Evolutionary conservation across 2,797 vertebrate genomes (phyloP).

Genomic region (Poeciliopsis paucimaculata): DNA sequence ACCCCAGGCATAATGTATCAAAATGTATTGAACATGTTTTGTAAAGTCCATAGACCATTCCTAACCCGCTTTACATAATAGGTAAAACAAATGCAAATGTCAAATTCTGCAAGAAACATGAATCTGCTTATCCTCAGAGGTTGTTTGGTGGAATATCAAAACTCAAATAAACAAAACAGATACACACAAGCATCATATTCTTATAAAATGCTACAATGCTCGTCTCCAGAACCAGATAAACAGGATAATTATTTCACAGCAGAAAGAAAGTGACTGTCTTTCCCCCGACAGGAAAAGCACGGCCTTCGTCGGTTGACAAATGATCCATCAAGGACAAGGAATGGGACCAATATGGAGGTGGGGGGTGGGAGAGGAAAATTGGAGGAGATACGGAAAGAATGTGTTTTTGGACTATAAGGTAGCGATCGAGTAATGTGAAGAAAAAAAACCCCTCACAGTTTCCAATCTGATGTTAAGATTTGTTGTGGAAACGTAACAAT

Average conservation of each 20-base stretch:
- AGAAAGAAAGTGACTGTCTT: not conserved
- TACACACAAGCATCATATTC: not conserved
- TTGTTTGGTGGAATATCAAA: not conserved
- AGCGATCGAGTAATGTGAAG: constrained; percentile 10
- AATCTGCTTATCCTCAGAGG: not conserved
- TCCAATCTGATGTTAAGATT: too few species aligned
- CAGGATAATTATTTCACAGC: not conserved
- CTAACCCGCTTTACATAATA: too few species aligned
- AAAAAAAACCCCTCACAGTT: too few species aligned
- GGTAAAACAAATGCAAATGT: too few species aligned
- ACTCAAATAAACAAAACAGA: constrained; percentile 26
- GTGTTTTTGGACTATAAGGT: constrained; percentile 48
- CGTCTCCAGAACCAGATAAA: not conserved
- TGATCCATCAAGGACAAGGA: constrained; percentile 45
- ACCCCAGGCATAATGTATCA: too few species aligned
- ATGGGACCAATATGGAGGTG: constrained; percentile 27
- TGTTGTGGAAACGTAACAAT: too few species aligned
- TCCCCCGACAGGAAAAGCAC: constrained; percentile 39
- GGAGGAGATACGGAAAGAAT: constrained; percentile 57
- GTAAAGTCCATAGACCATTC: too few species aligned
- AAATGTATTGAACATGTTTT: too few species aligned
- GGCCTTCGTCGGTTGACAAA: constrained; percentile 55
- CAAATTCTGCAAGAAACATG: too few species aligned
- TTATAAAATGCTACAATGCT: constrained; percentile 16
- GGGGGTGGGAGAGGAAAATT: constrained; percentile 36